Evolutionary conservation across 2,113 vertebrate genomes (phyloP).

Genomic region (Chiloscyllium plagiosum): DNA sequence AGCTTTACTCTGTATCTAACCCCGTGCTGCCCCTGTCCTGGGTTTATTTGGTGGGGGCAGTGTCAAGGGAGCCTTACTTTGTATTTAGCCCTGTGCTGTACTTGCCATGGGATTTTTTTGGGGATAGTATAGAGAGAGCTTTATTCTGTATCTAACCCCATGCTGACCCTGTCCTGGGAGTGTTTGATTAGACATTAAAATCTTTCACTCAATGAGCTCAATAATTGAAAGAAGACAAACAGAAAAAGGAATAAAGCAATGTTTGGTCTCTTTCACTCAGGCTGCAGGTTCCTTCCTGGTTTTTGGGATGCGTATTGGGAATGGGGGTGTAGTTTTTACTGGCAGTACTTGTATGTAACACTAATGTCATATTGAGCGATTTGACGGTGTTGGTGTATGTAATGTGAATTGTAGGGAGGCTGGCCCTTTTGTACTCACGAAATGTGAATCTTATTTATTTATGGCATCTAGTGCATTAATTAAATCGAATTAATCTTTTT

Average conservation of each 20-base stretch:
- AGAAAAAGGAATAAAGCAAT: neutral
- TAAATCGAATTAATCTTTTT: neutral
- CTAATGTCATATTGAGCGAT: neutral
- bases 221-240: neutral
- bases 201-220: neutral
- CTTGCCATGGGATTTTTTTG: neutral
- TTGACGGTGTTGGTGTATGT: neutral
- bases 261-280: neutral
- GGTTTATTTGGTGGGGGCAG: neutral
- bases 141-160: neutral
- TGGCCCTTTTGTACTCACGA: neutral
- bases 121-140: too few relatives aligned
- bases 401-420: neutral
- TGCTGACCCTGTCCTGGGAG: neutral
- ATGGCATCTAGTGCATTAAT: neutral
- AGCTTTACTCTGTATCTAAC: neutral
- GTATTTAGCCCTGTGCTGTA: too few relatives aligned
- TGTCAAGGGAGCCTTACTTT: too few relatives aligned
- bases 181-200: neutral
- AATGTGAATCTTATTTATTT: conserved; percentile 10
- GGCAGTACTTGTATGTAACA: neutral
- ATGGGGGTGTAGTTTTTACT: neutral
- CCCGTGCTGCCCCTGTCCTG: neutral
- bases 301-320: neutral
- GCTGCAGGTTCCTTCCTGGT: neutral